Conservation (phyloP, 2,797 vertebrate species). For the Takifugu rubripes region DNA sequence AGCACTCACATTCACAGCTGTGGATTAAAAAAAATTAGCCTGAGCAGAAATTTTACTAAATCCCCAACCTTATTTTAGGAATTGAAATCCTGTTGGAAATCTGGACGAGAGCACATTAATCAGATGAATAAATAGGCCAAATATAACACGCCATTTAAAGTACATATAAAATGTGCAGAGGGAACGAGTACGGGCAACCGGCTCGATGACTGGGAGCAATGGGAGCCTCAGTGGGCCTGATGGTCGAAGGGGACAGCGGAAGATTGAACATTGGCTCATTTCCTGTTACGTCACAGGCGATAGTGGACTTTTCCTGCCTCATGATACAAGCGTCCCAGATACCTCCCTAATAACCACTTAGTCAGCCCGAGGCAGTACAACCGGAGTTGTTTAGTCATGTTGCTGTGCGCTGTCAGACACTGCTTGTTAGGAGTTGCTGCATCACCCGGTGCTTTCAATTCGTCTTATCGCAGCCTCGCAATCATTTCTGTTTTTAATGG, state of each 20-base stretch:
- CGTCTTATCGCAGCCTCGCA: slow-evolving; percentile 51
- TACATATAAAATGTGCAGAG: slow-evolving; percentile 23
- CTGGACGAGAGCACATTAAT: slow-evolving; percentile 4
- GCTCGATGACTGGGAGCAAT: slow-evolving; percentile 33
- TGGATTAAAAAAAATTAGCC: slow-evolving; percentile 54
- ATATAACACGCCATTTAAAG: slow-evolving; percentile 5
- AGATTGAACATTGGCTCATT: slow-evolving; percentile 72
- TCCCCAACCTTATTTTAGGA: slow-evolving; percentile 2
- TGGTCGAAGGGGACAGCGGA: slow-evolving; percentile 59
- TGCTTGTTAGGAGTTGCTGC: slow-evolving; percentile 57
- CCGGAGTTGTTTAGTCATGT: slow-evolving; percentile 51
- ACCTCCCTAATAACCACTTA: slow-evolving; percentile 55
- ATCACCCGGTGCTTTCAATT: slow-evolving; percentile 47
- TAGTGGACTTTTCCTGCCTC: slow-evolving; percentile 50
- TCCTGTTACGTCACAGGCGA: slow-evolving; percentile 70
- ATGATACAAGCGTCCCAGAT: slow-evolving; percentile 37
- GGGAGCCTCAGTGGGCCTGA: slow-evolving; percentile 40
- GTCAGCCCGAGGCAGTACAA: slow-evolving; percentile 29
- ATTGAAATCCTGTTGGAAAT: slow-evolving; percentile 12
- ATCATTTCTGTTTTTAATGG: slow-evolving; percentile 51
- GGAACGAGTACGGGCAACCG: slow-evolving; percentile 12
- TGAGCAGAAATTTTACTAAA: slow-evolving; percentile 16
- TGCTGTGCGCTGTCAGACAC: slow-evolving; percentile 62
- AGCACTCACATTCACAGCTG: slow-evolving; percentile 28
- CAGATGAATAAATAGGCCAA: slow-evolving; percentile 8